Evolutionary conservation across 1,140 invertebrate genomes (phyloP), one percentile per base, ranked within the genome.

Genomic region (Tetranychus cinnabarinus): DNA sequence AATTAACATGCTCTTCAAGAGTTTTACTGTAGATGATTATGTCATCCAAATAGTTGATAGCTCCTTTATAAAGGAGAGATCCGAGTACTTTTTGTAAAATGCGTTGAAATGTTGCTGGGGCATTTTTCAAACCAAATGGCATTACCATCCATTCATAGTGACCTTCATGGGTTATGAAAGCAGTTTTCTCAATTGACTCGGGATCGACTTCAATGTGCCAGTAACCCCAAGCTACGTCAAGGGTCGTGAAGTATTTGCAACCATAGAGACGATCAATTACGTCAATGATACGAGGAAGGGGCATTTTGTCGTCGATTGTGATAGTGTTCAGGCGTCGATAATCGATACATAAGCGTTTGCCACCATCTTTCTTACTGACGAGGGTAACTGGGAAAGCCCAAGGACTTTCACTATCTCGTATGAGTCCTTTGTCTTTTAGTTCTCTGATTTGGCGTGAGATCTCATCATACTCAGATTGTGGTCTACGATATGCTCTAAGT

Each of bases 261-360:
- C 62, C 37, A 69, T 62, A 2, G 78, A 67, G 62, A 13, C 46
- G 23, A 46, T 56, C 57, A 2, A 61, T 15, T 7, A 67, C 66
- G 33, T 76, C 73, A 12, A 75, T 70, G 33, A 78, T 74, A 6
- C 68, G 48, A 0, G 74, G 77, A 2, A 80, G 62, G 65, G 78
- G 77, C 65, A 72, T 79, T 52, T 64, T 67, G 65, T 79, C 76
- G 52, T 67, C 65, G 0, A 69, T 68, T 0, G 71, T 76, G 0
- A 59, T 67, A 60, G n/a, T 3, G 65, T 79, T 79, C 23, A 79
- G 59, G n/a, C 60, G 52, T 33, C 76, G 52, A 65, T 70, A 79
- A 65, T 79, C 75, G 0, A 77, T 63, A 64, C 70, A 75, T 63
- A 76, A 63, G 61, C 72, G 64, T 42, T 67, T 52, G 1, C 46